phyloP scores from a whole-genome alignment of 92 coral and sea anemone genomes.

The Epizoanthus stellaris region DNA sequence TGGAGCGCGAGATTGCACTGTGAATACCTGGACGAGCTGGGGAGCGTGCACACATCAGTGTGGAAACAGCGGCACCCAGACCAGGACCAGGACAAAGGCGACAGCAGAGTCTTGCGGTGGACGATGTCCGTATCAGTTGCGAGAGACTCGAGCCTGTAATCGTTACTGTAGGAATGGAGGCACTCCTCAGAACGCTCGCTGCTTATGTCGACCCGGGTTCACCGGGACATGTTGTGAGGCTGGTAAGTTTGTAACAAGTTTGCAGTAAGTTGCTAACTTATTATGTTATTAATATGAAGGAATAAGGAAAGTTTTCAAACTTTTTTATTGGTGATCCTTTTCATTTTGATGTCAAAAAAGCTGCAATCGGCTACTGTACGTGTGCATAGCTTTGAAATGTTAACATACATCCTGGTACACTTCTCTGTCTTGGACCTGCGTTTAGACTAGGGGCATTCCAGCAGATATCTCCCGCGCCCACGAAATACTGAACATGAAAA shows the following conservation, averaged over 20 bases:
- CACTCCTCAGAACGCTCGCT: conserved; percentile 52
- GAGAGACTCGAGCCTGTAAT: conserved; percentile 69
- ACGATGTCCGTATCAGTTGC: conserved; percentile 56
- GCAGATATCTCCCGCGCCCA: too few species aligned
- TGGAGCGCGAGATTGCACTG: conserved; percentile 66
- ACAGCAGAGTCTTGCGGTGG: conserved; percentile 69
- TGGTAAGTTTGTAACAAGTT: conserved; percentile 58
- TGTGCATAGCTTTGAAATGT: too few species aligned
- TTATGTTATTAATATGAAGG: neutral
- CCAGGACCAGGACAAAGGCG: conserved; percentile 57
- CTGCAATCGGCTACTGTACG: too few species aligned
- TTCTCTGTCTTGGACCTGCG: too few species aligned
- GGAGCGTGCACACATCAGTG: conserved; percentile 69
- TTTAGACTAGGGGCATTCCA: too few species aligned
- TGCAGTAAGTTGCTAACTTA: neutral
- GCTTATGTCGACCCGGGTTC: conserved; percentile 68
- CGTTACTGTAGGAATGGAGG: conserved; percentile 70
- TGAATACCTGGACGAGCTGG: conserved; percentile 72
- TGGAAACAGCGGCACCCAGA: conserved; percentile 68
- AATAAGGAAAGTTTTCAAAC: neutral
- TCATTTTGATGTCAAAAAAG: too few species aligned
- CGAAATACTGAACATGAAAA: too few species aligned
- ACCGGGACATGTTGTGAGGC: conserved; percentile 73
- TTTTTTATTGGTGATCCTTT: too few species aligned
- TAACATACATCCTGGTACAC: too few species aligned